phyloP scores from a whole-genome alignment of 2,888 invertebrate genomes.

The Lochmaea capreae region DNA sequence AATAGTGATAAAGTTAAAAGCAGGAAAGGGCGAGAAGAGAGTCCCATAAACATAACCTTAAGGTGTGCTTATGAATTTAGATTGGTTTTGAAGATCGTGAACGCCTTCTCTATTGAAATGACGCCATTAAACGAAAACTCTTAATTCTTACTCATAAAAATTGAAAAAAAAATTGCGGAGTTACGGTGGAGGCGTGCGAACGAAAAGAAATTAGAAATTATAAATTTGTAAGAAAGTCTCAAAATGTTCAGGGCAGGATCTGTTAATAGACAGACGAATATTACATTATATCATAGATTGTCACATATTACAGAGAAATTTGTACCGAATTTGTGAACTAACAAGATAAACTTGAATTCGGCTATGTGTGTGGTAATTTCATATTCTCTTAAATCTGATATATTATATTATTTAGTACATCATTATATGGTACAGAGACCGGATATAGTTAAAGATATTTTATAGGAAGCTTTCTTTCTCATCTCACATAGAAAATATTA shows the following conservation, averaged over 20 bases:
- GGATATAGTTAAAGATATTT: no score
- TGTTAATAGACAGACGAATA: neutral
- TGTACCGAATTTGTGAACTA: no score
- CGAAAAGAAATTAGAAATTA: constrained; percentile 65
- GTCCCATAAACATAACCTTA: constrained; percentile 50
- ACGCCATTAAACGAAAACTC: constrained; percentile 56
- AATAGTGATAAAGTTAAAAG: constrained; percentile 13
- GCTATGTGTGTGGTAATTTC: no score
- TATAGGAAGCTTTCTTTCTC: no score
- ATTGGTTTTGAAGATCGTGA: constrained; percentile 51
- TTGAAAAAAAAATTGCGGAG: constrained; percentile 46
- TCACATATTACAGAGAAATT: no score
- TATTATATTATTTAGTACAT: no score
- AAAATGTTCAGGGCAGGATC: constrained; percentile 20
- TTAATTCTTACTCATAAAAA: constrained; percentile 62
- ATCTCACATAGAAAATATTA: no score
- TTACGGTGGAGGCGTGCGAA: constrained; percentile 62
- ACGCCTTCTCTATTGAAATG: constrained; percentile 53
- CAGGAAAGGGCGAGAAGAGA: constrained; percentile 36
- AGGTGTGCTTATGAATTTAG: constrained; percentile 65
- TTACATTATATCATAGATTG: no score
- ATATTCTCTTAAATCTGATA: no score
- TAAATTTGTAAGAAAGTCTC: constrained; percentile 15
- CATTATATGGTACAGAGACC: no score
- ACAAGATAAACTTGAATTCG: no score